Evolutionary conservation across 2,113 vertebrate species (phyloP), one percentile per base, ranked within the genome.

Genomic region (Ariopsis seemanni): DNA sequence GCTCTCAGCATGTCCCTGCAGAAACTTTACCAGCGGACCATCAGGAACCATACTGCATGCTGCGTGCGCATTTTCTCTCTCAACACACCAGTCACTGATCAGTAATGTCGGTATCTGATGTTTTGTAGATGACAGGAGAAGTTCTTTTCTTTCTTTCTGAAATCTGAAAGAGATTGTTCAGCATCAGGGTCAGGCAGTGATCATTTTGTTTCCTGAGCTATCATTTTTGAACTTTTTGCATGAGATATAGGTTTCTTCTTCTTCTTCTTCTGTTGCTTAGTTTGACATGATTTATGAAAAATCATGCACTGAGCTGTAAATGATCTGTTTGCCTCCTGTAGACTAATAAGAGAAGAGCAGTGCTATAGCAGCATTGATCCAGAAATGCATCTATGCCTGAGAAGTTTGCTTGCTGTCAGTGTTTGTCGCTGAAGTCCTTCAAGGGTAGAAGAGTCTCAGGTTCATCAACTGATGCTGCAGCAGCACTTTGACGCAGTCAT

Each of bases 401-500:
- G 42, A 42, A 42, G 42, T 42, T 42, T 42, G 42, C 77, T 34
- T 80, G 60, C 78, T 69, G 34, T 86, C 30, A 86, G 88, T 90
- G 42, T 82, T 72, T 86, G 57, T 79, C 62, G 84, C 53, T 69
- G 84, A 48, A 48, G 88, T 88, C 92, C 93, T 93, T 93, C 92
- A 90, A 93, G 84, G 25, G 83, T 89, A 91, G 27, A 87, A 90
- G 91, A 80, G 80, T 90, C 81, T 82, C 87, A 86, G 67, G 89
- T 89, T 90, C 65, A 69, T 89, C 91, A 89, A 91, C 48, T 93
- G 92, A 93, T 93, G 93, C 92, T 94, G 92, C 92, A 92, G 92
- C 92, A 92, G 91, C 89, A 93, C 91, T 94, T 94, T 95, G 94
- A 93, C 95, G 95, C 95, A 95, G 94, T 95, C 93, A 92, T 94